Evolutionary conservation across 1,140 invertebrate species (phyloP).

Genomic region (Drosophila suzukii): DNA sequence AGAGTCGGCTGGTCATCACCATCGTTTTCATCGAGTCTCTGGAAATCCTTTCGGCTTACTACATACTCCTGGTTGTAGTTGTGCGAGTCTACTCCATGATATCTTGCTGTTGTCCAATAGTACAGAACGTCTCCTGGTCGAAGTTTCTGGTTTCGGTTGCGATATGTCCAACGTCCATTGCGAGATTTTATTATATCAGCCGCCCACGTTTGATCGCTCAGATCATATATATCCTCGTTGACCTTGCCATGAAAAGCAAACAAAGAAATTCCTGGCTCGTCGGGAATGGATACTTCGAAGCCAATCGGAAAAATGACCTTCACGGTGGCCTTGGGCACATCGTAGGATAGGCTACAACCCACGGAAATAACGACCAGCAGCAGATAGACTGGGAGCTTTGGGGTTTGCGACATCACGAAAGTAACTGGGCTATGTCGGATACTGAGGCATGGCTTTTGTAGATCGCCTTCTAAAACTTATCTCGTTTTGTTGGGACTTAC

Average conservation of each 20-base stretch:
- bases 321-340: constrained; percentile 86
- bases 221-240: constrained; percentile 89
- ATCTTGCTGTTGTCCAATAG: constrained; percentile 90
- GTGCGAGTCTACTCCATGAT: constrained; percentile 86
- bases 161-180: constrained; percentile 88
- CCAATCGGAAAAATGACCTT: constrained; percentile 85
- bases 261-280: constrained; percentile 88
- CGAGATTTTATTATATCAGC: constrained; percentile 87
- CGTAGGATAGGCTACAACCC: constrained; percentile 71
- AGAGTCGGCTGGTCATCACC: constrained; percentile 23
- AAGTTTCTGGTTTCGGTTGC: constrained; percentile 86
- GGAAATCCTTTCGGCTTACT: constrained; percentile 12
- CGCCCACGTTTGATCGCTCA: constrained; percentile 89
- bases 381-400: constrained; percentile 7
- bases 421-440: constrained; percentile 36
- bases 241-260: constrained; percentile 91
- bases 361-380: constrained; percentile 9
- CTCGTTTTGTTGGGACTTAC: constrained; percentile 1
- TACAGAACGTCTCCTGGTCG: constrained; percentile 89
- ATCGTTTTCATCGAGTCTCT: constrained; percentile 18
- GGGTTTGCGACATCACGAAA: constrained; percentile 17
- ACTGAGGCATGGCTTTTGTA: constrained; percentile 48
- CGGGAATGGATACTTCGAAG: constrained; percentile 87
- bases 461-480: constrained; percentile 24
- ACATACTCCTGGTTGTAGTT: constrained; percentile 52